Base-by-base conservation (phyloP, 2,113 vertebrate species). In the Saguinus midas region DNA sequence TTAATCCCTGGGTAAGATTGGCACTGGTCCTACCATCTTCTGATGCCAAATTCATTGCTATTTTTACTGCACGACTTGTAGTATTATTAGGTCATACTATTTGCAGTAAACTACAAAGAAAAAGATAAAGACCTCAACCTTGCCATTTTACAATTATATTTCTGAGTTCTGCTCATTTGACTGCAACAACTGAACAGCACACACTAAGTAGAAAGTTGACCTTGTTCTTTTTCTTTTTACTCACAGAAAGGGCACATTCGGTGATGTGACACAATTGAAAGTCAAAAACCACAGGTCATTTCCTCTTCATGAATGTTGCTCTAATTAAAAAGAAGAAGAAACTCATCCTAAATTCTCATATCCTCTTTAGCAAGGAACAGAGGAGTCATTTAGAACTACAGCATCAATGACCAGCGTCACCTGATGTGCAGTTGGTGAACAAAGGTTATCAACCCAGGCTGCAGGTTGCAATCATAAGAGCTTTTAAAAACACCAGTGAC, bases 221-320 rank as follows among this genome's bases (percentile, higher is more conserved):
- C 23, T 57, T 76, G 9, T 52, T 90, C 35, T 89, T 78, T 84
- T 89, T 45, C 37, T 89, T 78, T 84, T 91, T 45, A 52, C 61
- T 95, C 32, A 55, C 4, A 55, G 55, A 37, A 79, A 94, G 35
- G 58, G 88, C 64, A 86, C 35, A 79, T 94, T 96, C 17, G 88
- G 17, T 78, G 64, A 92, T 78, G 27, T 68, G 72, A 91, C 16
- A 21, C 29, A 87, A 6, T 73, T 85, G 73, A 88, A 92, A 84
- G 66, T 61, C 29, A 18, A n/a, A 94, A 83, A 76, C 21, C 18
- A 50, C 81, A 94, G 92, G 37, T 91, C 20, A 83, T 94, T 96
- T 96, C 85, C 81, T 94, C n/a, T 91, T 92, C 12, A 95, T 35
- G 70, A 73, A 81, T 94, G 95, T 95, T 95, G 9, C 88, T 93